phyloP scores from a whole-genome alignment of 2,113 vertebrate species.

The Passer montanus region DNA sequence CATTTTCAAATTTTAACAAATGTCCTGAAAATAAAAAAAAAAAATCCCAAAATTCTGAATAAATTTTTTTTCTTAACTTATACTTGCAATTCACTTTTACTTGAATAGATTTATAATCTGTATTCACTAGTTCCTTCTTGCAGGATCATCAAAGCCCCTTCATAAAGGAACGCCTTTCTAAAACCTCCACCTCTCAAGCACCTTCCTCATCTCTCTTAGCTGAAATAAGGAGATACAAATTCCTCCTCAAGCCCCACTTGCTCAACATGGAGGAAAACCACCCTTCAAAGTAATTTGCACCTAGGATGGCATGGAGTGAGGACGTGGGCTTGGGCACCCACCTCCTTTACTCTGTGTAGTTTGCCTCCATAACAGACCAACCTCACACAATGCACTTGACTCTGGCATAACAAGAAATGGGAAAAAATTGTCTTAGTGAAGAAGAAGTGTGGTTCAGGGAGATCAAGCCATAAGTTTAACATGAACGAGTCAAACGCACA shows the following conservation, averaged over 20 bases:
- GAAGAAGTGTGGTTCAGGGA: neutral
- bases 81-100: neutral
- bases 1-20: neutral
- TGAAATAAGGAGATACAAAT: neutral
- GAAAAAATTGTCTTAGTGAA: neutral
- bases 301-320: rapidly evolving
- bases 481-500: neutral
- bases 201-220: neutral
- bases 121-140: neutral
- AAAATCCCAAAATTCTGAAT: neutral
- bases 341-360: neutral
- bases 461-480: neutral
- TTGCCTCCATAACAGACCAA: neutral
- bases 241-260: neutral
- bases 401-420: neutral
- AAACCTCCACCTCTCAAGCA: neutral
- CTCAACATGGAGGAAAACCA: neutral
- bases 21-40: neutral
- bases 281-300: neutral
- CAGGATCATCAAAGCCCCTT: neutral
- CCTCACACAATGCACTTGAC: neutral
- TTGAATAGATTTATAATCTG: neutral
- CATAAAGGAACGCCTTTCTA: neutral
- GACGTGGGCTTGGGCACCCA: neutral
- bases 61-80: neutral